A percentile compares a stretch with the other conserved stretches of the same genome.
Conservation (phyloP, 2,113 vertebrate genomes). For the Labeo catla region DNA sequence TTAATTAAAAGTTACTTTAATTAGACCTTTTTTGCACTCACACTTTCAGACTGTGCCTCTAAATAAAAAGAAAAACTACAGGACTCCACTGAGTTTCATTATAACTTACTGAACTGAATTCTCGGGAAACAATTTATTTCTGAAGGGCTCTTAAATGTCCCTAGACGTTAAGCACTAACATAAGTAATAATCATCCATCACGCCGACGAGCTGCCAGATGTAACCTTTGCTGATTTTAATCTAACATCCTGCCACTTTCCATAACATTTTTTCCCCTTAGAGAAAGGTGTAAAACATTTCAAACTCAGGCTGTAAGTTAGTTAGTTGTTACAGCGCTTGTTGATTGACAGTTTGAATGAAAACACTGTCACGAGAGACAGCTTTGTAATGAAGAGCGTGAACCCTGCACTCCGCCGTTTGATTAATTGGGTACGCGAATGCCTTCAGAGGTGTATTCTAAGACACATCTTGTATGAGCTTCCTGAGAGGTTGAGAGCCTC, state of each 20-base stretch:
- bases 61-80: slow-evolving; percentile 56
- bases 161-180: slow-evolving; percentile 65
- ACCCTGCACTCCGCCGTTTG: slow-evolving; percentile 9
- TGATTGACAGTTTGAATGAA: slow-evolving; percentile 34
- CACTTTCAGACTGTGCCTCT: slow-evolving; percentile 37
- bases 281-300: slow-evolving; percentile 49
- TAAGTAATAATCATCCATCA: slow-evolving; percentile 71
- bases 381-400: slow-evolving; percentile 23
- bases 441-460: slow-evolving; percentile 16
- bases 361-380: slow-evolving; percentile 22
- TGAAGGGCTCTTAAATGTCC: slow-evolving; percentile 70
- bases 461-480: slow-evolving; percentile 11
- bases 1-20: slow-evolving; percentile 3
- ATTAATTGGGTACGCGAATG: slow-evolving; percentile 12
- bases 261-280: slow-evolving; percentile 55
- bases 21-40: background rate
- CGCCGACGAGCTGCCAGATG: slow-evolving; percentile 54
- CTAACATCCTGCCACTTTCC: slow-evolving; percentile 62
- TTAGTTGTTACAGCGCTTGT: background rate
- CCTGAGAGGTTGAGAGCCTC: background rate
- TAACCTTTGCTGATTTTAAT: slow-evolving; percentile 64
- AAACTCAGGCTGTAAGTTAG: slow-evolving; percentile 31
- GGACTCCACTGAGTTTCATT: slow-evolving; percentile 48
- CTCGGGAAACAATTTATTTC: slow-evolving; percentile 71
- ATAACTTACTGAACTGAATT: slow-evolving; percentile 63